phyloP scores from a whole-genome alignment of 2,113 vertebrate genomes.

The Corythaeola cristata region DNA sequence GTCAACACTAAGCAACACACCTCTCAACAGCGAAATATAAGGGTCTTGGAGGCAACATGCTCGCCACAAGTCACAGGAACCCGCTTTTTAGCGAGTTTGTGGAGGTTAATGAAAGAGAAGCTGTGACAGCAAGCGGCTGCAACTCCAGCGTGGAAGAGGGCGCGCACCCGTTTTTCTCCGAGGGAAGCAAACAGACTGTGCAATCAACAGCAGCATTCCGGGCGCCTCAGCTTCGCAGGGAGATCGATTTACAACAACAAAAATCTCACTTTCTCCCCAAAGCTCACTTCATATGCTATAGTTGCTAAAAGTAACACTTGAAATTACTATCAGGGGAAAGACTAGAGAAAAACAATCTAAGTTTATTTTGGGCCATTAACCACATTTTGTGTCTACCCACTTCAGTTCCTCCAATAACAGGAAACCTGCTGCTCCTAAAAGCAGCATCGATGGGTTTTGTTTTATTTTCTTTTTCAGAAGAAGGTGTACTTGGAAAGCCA shows the following conservation, averaged over 20 bases:
- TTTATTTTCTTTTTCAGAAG: background rate
- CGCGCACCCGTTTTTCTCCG: rapidly evolving
- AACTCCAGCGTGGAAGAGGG: background rate
- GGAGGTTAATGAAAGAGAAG: background rate
- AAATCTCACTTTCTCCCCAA: background rate
- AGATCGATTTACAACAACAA: background rate
- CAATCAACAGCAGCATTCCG: background rate
- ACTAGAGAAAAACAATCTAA: background rate
- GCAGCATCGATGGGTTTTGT: background rate
- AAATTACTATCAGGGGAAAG: conserved; percentile 1
- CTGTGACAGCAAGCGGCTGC: background rate
- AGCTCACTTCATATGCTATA: background rate
- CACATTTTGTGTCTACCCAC: background rate
- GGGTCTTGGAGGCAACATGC: background rate
- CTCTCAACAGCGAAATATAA: background rate
- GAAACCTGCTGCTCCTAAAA: background rate
- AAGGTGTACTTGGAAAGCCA: background rate
- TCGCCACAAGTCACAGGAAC: background rate
- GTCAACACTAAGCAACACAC: background rate
- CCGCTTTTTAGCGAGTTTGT: rapidly evolving
- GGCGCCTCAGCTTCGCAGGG: background rate
- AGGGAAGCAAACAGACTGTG: background rate
- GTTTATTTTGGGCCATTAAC: conserved; percentile 23
- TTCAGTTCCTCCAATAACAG: background rate
- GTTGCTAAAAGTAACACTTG: conserved; percentile 30